These are phyloP conservation scores for Neoseiulus cucumeris DNA, from an alignment of 1,140 invertebrate species.

Conservation along the genomic window DNA sequence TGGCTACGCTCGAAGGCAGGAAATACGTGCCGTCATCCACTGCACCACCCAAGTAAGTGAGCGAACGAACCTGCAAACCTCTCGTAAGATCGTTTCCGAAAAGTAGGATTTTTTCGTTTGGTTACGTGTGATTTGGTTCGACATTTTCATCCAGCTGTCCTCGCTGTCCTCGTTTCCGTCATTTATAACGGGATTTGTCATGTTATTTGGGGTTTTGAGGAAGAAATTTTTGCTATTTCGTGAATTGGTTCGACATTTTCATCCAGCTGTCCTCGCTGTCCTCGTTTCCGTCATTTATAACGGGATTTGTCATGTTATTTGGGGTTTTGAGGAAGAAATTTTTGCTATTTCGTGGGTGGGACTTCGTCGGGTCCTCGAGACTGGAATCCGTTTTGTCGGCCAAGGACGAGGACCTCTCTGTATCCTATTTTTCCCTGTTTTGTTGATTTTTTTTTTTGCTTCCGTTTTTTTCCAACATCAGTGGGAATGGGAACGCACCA, in stretches of 20 bases:
- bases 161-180: too few species aligned
- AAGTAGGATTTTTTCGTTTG: neutral
- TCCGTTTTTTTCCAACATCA: constrained; percentile 20
- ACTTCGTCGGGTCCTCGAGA: neutral
- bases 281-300: too few species aligned
- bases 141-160: too few species aligned
- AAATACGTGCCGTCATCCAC: constrained; percentile 41
- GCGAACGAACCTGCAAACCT: neutral
- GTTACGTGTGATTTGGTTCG: too few species aligned
- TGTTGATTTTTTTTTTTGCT: constrained; percentile 30
- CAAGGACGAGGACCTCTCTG: neutral
- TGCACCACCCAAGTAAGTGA: constrained; percentile 50
- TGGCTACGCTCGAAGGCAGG: constrained; percentile 78
- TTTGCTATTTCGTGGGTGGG: neutral
- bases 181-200: too few species aligned
- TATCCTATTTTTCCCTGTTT: constrained; percentile 25
- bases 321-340: too few species aligned
- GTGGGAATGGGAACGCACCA: constrained; percentile 15
- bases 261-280: too few species aligned
- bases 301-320: too few species aligned
- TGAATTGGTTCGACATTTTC: too few species aligned
- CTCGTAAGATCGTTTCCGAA: neutral
- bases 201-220: too few species aligned
- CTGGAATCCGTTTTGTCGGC: neutral
- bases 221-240: neutral